phyloP scores from a whole-genome alignment of 2,113 vertebrate genomes.

The Polyodon spathula region DNA sequence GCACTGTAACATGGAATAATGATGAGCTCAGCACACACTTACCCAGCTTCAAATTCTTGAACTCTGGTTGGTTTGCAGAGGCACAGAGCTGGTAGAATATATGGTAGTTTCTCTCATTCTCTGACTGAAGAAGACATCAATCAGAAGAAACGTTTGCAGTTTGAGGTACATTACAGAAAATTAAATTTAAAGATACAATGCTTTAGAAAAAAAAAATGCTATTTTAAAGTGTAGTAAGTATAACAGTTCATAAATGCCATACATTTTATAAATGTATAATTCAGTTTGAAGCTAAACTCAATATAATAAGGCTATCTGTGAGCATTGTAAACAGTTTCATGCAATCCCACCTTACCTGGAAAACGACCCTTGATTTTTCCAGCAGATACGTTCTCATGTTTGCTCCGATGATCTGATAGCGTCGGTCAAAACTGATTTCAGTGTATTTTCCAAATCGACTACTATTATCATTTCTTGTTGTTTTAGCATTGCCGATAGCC shows the following conservation, averaged over 20 bases:
- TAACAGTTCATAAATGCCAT: no score
- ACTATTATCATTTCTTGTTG: conserved; percentile 94
- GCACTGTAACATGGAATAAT: no score
- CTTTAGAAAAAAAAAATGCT: no score
- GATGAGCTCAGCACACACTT: conserved; percentile 40
- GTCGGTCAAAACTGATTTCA: conserved; percentile 86
- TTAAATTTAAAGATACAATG: no score
- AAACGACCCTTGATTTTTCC: conserved; percentile 95
- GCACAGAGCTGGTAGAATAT: conserved; percentile 96
- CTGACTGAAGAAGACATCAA: conserved; percentile 61
- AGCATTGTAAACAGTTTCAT: background rate
- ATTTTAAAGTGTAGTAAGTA: no score
- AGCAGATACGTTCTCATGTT: conserved; percentile 96
- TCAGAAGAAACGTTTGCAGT: background rate
- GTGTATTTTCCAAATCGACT: conserved; percentile 96
- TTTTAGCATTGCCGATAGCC: conserved; percentile 96
- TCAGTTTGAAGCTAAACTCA: background rate
- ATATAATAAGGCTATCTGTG: background rate
- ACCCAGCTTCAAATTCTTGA: conserved; percentile 76
- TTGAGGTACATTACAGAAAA: no score
- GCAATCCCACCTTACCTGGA: conserved; percentile 70
- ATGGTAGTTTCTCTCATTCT: conserved; percentile 94
- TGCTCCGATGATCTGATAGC: conserved; percentile 82
- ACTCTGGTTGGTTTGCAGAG: conserved; percentile 70
- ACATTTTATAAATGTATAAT: no score